A percentile compares a stretch with the other conserved stretches of the same genome.
Conservation (phyloP, 2,888 invertebrate genomes). For the Molorchus minor region DNA sequence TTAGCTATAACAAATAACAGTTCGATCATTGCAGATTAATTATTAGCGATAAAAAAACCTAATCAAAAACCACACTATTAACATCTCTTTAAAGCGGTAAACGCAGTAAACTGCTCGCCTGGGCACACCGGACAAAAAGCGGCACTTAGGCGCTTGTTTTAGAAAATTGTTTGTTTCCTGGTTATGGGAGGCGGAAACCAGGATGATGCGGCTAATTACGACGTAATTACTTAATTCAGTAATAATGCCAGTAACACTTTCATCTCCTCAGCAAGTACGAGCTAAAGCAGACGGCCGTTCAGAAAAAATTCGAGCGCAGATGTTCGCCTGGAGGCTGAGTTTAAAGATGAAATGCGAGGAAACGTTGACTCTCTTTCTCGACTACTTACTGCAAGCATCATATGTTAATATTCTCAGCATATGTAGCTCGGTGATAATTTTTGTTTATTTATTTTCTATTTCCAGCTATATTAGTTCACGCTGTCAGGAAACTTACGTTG, state of each 20-base stretch:
- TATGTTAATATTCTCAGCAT: neutral
- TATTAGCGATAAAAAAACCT: neutral
- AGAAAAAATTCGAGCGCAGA: constrained; percentile 6
- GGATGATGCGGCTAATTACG: constrained; percentile 24
- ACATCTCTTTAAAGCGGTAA: neutral
- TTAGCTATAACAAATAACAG: no score
- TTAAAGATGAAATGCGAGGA: neutral
- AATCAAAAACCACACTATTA: neutral
- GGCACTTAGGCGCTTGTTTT: constrained; percentile 17
- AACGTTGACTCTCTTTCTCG: no score
- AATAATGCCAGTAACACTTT: constrained; percentile 14
- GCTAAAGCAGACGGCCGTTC: constrained; percentile 4
- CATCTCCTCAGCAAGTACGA: constrained; percentile 11
- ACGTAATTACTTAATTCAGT: constrained; percentile 27
- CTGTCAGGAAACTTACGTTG: no score
- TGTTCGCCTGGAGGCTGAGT: neutral
- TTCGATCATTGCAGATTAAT: neutral
- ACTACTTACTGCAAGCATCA: neutral
- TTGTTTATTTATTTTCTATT: no score
- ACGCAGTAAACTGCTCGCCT: neutral
- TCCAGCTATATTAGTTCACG: no score
- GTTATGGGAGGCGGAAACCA: constrained; percentile 26
- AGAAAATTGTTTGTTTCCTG: constrained; percentile 30
- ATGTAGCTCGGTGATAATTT: no score
- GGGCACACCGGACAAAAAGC: constrained; percentile 12